Conservation (phyloP, 92 coral and sea anemone genomes). For the Parazoanthus darwini region DNA sequence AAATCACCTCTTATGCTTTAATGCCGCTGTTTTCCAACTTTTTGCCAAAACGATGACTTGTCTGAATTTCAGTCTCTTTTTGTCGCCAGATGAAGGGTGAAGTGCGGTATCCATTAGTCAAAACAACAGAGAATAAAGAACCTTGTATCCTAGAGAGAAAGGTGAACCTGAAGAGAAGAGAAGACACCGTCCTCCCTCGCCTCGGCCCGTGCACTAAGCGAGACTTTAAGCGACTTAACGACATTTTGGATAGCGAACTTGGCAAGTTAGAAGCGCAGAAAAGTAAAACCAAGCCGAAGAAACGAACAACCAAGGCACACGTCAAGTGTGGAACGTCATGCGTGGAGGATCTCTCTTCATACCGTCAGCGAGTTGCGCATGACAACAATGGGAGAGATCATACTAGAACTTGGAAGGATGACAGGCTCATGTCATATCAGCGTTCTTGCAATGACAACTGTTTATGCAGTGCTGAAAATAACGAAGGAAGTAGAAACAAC, state of each 20-base stretch:
- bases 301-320: neutral
- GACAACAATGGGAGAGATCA: neutral
- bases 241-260: constrained; percentile 18
- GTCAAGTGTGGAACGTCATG: neutral
- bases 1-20: neutral
- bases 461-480: neutral
- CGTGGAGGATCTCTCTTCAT: neutral
- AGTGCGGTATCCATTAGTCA: constrained; percentile 19
- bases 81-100: constrained; percentile 1
- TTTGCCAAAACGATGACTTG: neutral
- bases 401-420: neutral
- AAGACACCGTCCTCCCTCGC: constrained; percentile 18
- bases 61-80: no score
- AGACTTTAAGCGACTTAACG: constrained; percentile 31
- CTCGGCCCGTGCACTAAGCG: constrained; percentile 26
- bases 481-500: neutral
- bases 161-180: constrained; percentile 1
- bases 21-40: neutral
- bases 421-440: neutral
- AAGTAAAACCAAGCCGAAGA: neutral
- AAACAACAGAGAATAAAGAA: neutral
- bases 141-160: neutral
- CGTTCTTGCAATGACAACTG: neutral
- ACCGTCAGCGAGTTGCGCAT: constrained; percentile 6
- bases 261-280: constrained; percentile 10